phyloP scores from a whole-genome alignment of 2,797 vertebrate genomes.

The Lerista edwardsae region DNA sequence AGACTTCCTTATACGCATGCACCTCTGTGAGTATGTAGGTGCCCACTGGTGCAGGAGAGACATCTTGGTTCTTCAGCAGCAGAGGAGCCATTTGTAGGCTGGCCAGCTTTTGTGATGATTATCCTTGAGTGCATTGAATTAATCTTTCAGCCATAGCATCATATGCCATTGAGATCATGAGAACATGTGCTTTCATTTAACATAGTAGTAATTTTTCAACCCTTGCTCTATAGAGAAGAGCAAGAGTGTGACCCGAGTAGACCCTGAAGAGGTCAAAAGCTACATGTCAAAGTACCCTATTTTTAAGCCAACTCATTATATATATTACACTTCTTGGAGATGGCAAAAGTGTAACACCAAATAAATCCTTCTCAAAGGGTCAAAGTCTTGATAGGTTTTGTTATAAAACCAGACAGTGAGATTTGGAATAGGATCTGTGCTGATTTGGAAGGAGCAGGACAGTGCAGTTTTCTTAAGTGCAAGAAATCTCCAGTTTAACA shows the following conservation, averaged over 20 bases:
- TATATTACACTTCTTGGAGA: neutral
- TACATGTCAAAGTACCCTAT: neutral
- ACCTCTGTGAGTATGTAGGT: neutral
- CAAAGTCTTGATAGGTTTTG: neutral
- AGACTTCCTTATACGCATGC: neutral
- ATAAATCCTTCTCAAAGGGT: neutral
- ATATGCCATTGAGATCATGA: constrained; percentile 11
- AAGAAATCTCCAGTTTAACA: neutral
- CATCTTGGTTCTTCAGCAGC: neutral
- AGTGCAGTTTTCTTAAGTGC: neutral
- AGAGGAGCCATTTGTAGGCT: neutral
- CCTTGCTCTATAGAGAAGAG: neutral
- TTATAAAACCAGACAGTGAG: neutral
- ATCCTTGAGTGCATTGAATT: constrained; percentile 17
- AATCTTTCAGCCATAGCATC: constrained; percentile 13
- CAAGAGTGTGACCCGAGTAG: neutral
- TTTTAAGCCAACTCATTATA: neutral
- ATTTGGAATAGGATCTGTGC: neutral
- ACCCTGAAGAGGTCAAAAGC: neutral
- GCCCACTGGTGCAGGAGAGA: neutral
- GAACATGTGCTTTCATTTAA: neutral
- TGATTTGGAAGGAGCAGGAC: neutral
- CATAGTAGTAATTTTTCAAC: neutral
- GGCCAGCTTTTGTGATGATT: constrained; percentile 25
- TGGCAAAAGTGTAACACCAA: neutral